Evolutionary conservation across 2,888 invertebrate genomes (phyloP), one percentile per base, ranked within the genome.

Genomic region (Serrognathus titanus): DNA sequence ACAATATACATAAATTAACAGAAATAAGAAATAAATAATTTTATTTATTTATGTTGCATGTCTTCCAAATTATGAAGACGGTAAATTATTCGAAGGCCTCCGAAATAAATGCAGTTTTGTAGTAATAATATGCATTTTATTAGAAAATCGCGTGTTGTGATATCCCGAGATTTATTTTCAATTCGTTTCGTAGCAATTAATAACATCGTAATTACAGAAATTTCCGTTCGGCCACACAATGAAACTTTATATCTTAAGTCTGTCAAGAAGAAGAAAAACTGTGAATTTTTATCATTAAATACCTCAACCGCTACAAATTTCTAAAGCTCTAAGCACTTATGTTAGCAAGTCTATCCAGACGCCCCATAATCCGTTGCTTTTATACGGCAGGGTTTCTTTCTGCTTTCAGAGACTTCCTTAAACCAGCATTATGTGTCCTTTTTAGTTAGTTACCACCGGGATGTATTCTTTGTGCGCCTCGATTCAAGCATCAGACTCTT

Each of bases 401-500:
- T 41, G 48, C 48, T 57, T 52, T 57, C 41, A 41, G 48, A 43
- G 48, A 57, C 48, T 37, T 52, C 43, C 51, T 57, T 55, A 43
- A 52, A 57, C 52, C 20, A 45, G 52, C 48, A 57, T 52, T 57
- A 48, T 51, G 51, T 39, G 47, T 47, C 56, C 52, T 48, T 57
- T 57, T 57, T 57, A 43, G 55, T 56, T 47, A 56, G 46, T 43
- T 16, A 16, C 43, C 12, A 16, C 43, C 16, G 43, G 9, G 12
- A 10, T 9, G 49, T 13, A 36, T 16, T 20, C 38, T 13, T 36
- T 49, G 35, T 13, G 36, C 55, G 12, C 36, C 45, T 46, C 50
- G 49, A 49, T 39, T 46, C 51, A 52, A 52, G 52, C 43, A 57
- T 53, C 51, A 51, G 62, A 64, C 71, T 68, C 72, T 75, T 71